Conservation (phyloP, 2,113 vertebrate genomes). For the Ictalurus furcatus region DNA sequence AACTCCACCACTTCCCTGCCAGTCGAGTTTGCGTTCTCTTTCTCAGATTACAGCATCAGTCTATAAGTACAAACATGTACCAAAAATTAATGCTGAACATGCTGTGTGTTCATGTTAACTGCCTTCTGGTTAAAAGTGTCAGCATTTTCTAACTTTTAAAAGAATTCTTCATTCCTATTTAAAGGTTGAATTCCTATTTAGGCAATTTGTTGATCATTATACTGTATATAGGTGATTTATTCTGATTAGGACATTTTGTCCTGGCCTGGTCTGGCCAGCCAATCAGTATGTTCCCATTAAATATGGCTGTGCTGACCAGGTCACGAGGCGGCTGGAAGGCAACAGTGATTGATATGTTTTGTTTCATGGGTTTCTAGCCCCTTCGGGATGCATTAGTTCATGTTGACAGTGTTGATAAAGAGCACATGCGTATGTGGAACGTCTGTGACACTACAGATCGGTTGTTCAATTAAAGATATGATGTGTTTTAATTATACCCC, state of each 20-base stretch:
- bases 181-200: neutral
- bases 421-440: neutral
- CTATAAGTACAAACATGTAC: neutral
- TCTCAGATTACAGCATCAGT: neutral
- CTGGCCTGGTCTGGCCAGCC: neutral
- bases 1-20: slow-evolving; percentile 14
- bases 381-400: neutral
- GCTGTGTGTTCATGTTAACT: neutral
- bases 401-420: neutral
- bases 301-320: slow-evolving; percentile 14
- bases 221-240: neutral
- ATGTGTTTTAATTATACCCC: neutral
- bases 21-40: neutral
- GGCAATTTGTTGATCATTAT: neutral
- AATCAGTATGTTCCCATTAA: slow-evolving; percentile 38
- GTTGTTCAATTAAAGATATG: neutral
- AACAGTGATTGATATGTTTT: slow-evolving; percentile 41
- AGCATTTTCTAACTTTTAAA: neutral
- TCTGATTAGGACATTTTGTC: neutral
- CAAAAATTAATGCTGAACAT: neutral
- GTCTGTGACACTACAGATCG: neutral
- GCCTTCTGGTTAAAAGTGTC: neutral
- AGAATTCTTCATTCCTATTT: neutral
- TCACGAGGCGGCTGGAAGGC: slow-evolving; percentile 9
- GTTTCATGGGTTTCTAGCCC: slow-evolving; percentile 10